phyloP scores from a whole-genome alignment of 2,888 invertebrate species.

The Diachrysia chrysitis region DNA sequence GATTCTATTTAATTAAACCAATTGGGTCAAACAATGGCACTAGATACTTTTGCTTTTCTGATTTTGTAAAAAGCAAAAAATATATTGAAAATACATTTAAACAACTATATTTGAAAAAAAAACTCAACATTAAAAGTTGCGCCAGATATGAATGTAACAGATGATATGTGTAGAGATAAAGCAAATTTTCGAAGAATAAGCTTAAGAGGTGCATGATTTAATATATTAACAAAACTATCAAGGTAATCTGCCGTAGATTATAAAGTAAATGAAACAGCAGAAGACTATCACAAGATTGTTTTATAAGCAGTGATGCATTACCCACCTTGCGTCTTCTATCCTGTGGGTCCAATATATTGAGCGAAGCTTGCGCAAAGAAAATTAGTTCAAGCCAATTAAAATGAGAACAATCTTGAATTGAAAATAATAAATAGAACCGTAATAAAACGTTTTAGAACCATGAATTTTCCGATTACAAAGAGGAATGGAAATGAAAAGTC shows the following conservation, averaged over 20 bases:
- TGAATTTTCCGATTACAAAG: not conserved
- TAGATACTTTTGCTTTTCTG: slow-evolving; percentile 34
- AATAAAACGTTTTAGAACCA: not conserved
- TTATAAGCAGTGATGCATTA: slow-evolving; percentile 72
- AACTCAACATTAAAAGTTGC: not conserved
- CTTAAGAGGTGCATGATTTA: not conserved
- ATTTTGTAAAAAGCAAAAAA: slow-evolving; percentile 1
- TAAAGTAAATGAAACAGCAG: slow-evolving; percentile 16
- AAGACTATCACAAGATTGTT: slow-evolving; percentile 40
- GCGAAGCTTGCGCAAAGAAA: slow-evolving; percentile 89
- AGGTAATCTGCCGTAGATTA: not conserved
- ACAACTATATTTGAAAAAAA: not conserved
- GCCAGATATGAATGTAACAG: not conserved
- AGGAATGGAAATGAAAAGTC: too few relatives aligned
- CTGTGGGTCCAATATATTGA: slow-evolving; percentile 86
- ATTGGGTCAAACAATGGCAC: slow-evolving; percentile 72
- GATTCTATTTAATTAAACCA: slow-evolving; percentile 43
- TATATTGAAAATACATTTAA: not conserved
- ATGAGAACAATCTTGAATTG: slow-evolving; percentile 73
- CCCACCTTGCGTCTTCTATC: slow-evolving; percentile 82
- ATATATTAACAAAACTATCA: not conserved
- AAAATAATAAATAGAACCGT: slow-evolving; percentile 1
- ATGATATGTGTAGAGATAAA: not conserved
- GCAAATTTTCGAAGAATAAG: slow-evolving; percentile 11
- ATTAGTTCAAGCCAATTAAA: slow-evolving; percentile 87